Percentiles rank a stretch among this genome's conserved stretches.
phyloP scores from a whole-genome alignment of 1,140 invertebrate genomes.

The Harpegnathos saltator region DNA sequence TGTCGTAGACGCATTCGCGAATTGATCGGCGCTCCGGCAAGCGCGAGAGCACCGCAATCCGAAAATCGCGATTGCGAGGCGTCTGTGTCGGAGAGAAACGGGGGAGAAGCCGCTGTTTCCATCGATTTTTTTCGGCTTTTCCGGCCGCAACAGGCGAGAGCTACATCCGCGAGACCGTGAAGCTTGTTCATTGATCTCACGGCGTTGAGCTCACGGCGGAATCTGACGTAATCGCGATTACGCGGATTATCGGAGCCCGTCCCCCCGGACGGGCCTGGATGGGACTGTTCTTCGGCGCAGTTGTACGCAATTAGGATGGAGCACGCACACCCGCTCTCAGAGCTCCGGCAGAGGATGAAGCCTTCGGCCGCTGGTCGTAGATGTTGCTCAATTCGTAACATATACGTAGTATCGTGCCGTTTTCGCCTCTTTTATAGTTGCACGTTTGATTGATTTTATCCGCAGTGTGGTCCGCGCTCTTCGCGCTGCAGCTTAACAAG shows the following conservation, averaged over 20 bases:
- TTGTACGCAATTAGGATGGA: neutral
- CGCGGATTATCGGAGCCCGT: neutral
- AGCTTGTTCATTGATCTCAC: neutral
- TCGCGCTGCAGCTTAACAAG: neutral
- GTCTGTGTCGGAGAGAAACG: neutral
- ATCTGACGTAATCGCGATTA: constrained; percentile 16
- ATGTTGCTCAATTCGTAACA: neutral
- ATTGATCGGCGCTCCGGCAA: constrained; percentile 51
- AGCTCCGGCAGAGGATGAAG: too few relatives aligned
- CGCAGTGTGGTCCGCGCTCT: neutral
- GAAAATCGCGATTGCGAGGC: neutral
- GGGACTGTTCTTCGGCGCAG: too few relatives aligned
- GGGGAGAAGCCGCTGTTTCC: neutral
- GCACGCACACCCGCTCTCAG: too few relatives aligned
- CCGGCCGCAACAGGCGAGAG: constrained; percentile 11
- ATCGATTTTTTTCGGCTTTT: neutral
- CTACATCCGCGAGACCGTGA: neutral
- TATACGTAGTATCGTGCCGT: neutral
- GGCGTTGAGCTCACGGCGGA: neutral
- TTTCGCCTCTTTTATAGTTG: neutral
- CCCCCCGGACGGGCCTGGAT: too few relatives aligned
- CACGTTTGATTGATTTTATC: constrained; percentile 8
- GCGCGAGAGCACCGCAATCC: too few relatives aligned
- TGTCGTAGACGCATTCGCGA: constrained; percentile 22
- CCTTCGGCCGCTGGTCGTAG: neutral